Percentiles rank a stretch among this genome's conserved stretches.
These are phyloP conservation scores for Bos indicus DNA, from an alignment of 2,113 vertebrate genomes.

Conservation along the genomic window DNA sequence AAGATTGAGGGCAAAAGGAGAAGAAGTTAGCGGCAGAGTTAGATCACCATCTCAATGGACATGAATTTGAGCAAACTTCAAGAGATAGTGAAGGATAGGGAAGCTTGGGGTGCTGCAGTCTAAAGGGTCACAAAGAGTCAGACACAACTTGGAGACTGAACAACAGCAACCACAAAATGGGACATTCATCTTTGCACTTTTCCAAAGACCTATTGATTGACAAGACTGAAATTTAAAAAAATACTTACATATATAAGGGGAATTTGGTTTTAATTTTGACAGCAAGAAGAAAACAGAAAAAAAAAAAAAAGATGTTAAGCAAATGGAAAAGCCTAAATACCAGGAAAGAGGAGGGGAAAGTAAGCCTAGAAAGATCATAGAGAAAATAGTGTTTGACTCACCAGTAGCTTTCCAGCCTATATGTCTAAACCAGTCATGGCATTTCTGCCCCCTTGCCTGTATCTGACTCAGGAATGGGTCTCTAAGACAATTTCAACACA, in stretches of 20 bases:
- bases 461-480: background rate
- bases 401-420: background rate
- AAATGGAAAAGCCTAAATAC: background rate
- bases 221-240: background rate
- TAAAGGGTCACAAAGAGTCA: background rate
- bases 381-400: background rate
- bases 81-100: background rate
- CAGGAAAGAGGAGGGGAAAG: background rate
- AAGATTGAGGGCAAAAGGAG: background rate
- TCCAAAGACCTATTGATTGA: background rate
- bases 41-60: background rate
- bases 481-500: background rate
- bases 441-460: background rate
- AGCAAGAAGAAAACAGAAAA: background rate
- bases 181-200: background rate
- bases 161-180: background rate
- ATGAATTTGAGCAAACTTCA: background rate
- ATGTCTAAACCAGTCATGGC: accelerated
- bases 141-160: background rate
- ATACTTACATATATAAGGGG: background rate
- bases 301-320: background rate
- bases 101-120: background rate
- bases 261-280: background rate
- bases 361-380: background rate
- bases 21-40: background rate